A percentile compares a stretch with the other conserved stretches of the same genome.
These are phyloP conservation scores for Cyprinella venusta DNA, from an alignment of 2,797 vertebrate genomes.

Conservation along the genomic window DNA sequence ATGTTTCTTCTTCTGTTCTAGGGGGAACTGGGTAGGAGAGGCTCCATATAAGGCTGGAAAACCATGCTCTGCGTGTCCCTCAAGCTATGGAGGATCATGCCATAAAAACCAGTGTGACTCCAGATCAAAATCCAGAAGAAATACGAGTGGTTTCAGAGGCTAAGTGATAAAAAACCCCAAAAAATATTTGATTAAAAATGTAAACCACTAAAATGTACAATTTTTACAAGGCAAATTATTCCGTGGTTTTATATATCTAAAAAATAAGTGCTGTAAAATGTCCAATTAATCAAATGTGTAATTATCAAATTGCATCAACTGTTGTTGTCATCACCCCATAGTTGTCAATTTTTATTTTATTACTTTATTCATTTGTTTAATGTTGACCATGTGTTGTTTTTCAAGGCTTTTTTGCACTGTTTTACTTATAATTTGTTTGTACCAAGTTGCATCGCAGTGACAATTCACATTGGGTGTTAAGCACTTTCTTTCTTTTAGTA, in stretches of 20 bases:
- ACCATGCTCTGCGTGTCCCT: slow-evolving; percentile 87
- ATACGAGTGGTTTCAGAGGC: slow-evolving; percentile 64
- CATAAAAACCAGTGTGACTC: slow-evolving; percentile 85
- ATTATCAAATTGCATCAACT: background rate
- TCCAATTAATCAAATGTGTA: background rate
- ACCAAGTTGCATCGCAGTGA: slow-evolving; percentile 40
- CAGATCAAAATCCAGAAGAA: slow-evolving; percentile 73
- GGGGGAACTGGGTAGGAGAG: slow-evolving; percentile 90
- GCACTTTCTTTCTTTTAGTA: slow-evolving; percentile 58
- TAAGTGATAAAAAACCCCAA: background rate
- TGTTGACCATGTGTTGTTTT: slow-evolving; percentile 28
- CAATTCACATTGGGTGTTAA: slow-evolving; percentile 48
- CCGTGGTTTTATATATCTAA: background rate
- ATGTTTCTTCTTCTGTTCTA: slow-evolving; percentile 67
- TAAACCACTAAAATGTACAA: slow-evolving; percentile 33
- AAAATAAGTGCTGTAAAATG: background rate
- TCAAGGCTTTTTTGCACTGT: slow-evolving; percentile 67
- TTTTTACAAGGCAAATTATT: background rate
- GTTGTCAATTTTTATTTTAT: background rate
- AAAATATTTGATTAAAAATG: background rate
- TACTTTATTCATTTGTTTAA: slow-evolving; percentile 21
- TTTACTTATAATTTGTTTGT: slow-evolving; percentile 52
- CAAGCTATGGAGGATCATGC: slow-evolving; percentile 82
- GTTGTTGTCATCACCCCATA: background rate
- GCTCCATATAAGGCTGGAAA: slow-evolving; percentile 83